Percentiles rank a stretch among this genome's conserved stretches.
phyloP scores from a whole-genome alignment of 2,113 vertebrate genomes.

The Rana temporaria region DNA sequence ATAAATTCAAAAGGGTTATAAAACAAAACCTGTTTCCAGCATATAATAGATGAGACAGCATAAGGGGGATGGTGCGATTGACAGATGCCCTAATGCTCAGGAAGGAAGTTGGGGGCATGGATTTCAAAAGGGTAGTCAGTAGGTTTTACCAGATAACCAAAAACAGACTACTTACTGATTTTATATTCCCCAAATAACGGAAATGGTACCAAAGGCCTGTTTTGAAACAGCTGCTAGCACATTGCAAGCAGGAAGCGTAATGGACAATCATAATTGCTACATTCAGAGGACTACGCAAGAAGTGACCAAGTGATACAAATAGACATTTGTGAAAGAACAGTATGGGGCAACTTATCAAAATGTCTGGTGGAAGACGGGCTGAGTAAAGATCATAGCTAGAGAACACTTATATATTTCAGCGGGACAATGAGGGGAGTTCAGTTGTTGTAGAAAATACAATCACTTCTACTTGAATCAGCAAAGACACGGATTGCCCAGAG shows the following conservation, averaged over 20 bases:
- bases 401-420: too few relatives aligned
- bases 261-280: background rate
- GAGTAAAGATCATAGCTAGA: too few relatives aligned
- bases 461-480: too few relatives aligned
- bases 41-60: slow-evolving; percentile 26
- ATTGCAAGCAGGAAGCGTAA: too few relatives aligned
- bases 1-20: slow-evolving; percentile 31
- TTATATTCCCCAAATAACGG: background rate
- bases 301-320: background rate
- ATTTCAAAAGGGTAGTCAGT: background rate
- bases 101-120: background rate
- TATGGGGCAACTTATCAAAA: too few relatives aligned
- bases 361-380: too few relatives aligned
- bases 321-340: too few relatives aligned
- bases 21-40: slow-evolving; percentile 30
- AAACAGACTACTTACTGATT: background rate
- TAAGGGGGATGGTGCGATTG: background rate
- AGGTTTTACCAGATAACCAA: background rate
- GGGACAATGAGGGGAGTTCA: too few relatives aligned
- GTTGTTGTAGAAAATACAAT: too few relatives aligned
- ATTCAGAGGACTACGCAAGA: background rate
- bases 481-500: too few relatives aligned
- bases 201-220: slow-evolving; percentile 7
- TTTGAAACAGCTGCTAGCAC: background rate
- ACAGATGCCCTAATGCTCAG: background rate